Evolutionary conservation across 2,113 vertebrate species (phyloP), one percentile per base, ranked within the genome.

Genomic region (Erythrocebus patas): DNA sequence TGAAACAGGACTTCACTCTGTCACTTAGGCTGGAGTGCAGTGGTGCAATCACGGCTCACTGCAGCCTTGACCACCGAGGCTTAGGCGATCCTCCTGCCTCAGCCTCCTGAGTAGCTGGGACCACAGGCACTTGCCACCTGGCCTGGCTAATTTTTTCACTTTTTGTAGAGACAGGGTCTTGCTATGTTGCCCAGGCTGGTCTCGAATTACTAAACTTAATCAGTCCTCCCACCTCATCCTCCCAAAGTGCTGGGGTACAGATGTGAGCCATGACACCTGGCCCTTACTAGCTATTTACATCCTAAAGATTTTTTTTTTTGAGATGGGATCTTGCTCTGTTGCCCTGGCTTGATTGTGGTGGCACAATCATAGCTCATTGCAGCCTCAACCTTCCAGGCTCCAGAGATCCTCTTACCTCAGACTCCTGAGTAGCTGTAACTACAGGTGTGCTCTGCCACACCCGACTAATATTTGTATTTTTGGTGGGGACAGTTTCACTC

Each of bases 41-140:
- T 73, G n/a, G 38, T 40, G 10, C 70, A 38, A 38, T 72, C 70
- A 72, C 1, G 11, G n/a, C 20, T 40, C 38, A 73, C 22, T 40
- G 9, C 20, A 73, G 38, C 70, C 70, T 6, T 38, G 38, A 25
- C 38, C 70, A 12, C 70, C 22, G 5, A 38, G 38, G 38, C n/a
- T 40, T 10, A 40, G 22, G n/a, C 2, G 0, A 40, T 73, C 70
- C 70, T 73, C 20, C 22, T 40, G 70, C 38, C 70, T 73, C 70
- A 40, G n/a, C n/a, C n/a, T 40, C 70, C 35, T 23, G 20, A 38
- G 7, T 40, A 40, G 20, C 70, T 23, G n/a, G 70, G 10, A 40
- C n/a, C 20, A 73, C n/a, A 40, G 38, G 70, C 2, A 1, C 9
- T 4, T 1, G n/a, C 35, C n/a, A 40, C 20, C 20, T 23, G 3